Conservation (phyloP, 2,113 vertebrate genomes). For the Circaetus gallicus region DNA sequence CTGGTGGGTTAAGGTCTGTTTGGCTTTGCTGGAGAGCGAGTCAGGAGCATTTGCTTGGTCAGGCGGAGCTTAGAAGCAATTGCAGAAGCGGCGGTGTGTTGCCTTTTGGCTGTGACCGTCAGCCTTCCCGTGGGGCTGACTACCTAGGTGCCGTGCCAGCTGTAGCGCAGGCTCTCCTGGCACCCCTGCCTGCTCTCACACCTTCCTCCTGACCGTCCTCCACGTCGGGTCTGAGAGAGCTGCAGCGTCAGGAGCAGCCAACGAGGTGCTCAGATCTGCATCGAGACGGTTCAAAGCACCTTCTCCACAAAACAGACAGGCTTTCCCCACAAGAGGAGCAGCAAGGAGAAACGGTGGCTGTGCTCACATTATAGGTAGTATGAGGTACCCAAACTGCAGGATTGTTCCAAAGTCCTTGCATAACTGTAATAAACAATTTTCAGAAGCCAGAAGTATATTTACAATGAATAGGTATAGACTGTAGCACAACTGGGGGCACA, state of each 20-base stretch:
- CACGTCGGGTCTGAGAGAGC: rapidly evolving
- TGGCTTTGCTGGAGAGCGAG: neutral
- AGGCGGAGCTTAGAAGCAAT: neutral
- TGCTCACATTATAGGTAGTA: neutral
- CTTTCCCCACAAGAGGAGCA: neutral
- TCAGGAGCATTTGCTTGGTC: neutral
- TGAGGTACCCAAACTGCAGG: neutral
- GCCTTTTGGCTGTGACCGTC: neutral
- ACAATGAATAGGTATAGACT: neutral
- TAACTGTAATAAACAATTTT: neutral
- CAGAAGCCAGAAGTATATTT: neutral
- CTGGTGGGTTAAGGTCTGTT: neutral
- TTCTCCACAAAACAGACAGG: neutral
- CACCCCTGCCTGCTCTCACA: neutral
- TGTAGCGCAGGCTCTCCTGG: neutral
- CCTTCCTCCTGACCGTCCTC: neutral
- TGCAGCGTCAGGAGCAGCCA: neutral
- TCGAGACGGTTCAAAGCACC: neutral
- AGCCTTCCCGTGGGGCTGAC: neutral
- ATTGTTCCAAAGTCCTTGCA: neutral
- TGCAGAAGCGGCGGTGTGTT: neutral
- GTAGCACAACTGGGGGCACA: neutral
- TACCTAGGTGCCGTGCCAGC: rapidly evolving
- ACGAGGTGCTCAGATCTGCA: neutral
- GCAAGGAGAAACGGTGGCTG: neutral